Percentiles rank a stretch among this genome's conserved stretches.
Evolutionary conservation across 2,113 vertebrate species (phyloP).

Genomic region (Spilogale gracilis): DNA sequence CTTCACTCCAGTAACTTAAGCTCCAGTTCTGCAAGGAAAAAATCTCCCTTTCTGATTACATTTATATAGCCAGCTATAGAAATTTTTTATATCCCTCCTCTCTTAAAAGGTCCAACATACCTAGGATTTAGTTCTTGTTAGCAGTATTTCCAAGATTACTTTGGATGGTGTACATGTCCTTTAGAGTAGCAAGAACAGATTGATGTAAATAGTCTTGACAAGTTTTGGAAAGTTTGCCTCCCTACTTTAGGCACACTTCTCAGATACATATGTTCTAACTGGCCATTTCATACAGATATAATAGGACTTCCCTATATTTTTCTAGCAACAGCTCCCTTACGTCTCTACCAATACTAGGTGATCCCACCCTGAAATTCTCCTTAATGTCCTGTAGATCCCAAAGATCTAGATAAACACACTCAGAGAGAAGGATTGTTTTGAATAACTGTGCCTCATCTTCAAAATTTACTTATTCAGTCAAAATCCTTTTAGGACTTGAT

Average conservation of each 20-base stretch:
- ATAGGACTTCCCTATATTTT: not conserved
- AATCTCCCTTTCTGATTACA: slow-evolving; percentile 47
- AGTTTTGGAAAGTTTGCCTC: not conserved
- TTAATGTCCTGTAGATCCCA: not conserved
- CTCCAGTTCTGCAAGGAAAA: not conserved
- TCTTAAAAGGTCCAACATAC: not conserved
- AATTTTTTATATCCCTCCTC: not conserved
- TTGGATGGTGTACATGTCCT: not conserved
- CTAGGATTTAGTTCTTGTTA: not conserved
- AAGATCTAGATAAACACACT: not conserved
- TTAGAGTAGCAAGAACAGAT: not conserved
- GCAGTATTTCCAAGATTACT: not conserved
- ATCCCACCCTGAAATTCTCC: not conserved
- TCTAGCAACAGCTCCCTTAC: not conserved
- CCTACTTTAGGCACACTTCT: not conserved
- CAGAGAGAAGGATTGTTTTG: not conserved
- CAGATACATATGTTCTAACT: not conserved
- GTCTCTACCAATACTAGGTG: not conserved
- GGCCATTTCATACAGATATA: not conserved
- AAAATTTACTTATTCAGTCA: not conserved
- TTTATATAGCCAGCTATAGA: not conserved
- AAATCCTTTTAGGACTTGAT: not conserved
- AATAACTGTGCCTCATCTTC: not conserved
- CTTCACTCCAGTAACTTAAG: not conserved
- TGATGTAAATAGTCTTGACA: not conserved